These are phyloP conservation scores for Pluvialis apricaria DNA, from an alignment of 2,113 vertebrate species.

Conservation along the genomic window DNA sequence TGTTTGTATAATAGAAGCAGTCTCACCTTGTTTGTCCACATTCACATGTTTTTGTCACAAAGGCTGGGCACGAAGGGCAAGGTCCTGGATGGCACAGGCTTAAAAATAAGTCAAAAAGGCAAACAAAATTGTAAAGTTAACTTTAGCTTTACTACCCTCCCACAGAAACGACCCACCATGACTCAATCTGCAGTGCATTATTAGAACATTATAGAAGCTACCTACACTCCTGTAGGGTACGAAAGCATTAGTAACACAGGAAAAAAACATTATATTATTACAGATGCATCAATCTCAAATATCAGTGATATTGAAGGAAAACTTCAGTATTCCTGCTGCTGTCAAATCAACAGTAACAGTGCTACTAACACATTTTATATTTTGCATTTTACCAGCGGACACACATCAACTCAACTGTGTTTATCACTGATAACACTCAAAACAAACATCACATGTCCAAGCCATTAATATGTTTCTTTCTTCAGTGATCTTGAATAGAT, in stretches of 20 bases:
- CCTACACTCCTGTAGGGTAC: not conserved
- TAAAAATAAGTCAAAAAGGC: not conserved
- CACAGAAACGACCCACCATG: not conserved
- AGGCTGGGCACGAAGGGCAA: slow-evolving; percentile 94
- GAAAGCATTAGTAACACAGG: not conserved
- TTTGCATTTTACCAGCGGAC: not conserved
- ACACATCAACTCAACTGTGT: not conserved
- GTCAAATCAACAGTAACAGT: not conserved
- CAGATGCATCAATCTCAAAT: not conserved
- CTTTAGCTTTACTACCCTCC: not conserved
- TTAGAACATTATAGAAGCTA: not conserved
- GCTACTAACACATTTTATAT: not conserved
- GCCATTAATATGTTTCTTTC: not conserved
- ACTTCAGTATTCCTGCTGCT: not conserved
- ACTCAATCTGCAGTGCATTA: not conserved
- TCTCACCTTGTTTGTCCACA: slow-evolving; percentile 91
- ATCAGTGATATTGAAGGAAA: not conserved
- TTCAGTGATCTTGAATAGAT: not conserved
- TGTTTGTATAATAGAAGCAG: not conserved
- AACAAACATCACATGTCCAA: not conserved
- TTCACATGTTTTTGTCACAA: slow-evolving; percentile 89
- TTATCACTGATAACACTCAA: not conserved
- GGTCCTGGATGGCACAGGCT: slow-evolving; percentile 97
- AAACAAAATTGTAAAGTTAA: not conserved
- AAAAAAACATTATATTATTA: not conserved